phyloP scores from a whole-genome alignment of 92 coral and sea anemone species.

The Phymanthus crucifer region DNA sequence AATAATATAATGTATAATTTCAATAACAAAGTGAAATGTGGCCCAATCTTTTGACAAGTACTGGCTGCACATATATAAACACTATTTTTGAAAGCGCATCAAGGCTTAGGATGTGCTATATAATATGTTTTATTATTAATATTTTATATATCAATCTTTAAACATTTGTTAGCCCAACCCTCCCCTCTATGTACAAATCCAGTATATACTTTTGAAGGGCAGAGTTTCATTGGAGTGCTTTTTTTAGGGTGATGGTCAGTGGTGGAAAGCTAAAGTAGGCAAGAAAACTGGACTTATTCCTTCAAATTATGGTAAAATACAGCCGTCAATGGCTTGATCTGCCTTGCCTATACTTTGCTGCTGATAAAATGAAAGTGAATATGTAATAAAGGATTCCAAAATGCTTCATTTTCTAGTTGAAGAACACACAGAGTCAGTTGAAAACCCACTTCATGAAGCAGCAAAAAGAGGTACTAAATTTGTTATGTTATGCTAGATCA shows the following conservation, averaged over 20 bases:
- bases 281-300: slow-evolving; percentile 89
- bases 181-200: no score
- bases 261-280: slow-evolving; percentile 98
- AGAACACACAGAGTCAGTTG: slow-evolving; percentile 95
- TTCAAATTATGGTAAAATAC: slow-evolving; percentile 97
- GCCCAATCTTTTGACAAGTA: no score
- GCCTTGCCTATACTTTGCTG: neutral
- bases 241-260: slow-evolving; percentile 62
- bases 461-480: slow-evolving; percentile 86
- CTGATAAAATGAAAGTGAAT: neutral
- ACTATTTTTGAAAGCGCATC: no score
- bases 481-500: neutral
- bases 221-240: neutral
- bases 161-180: no score
- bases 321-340: no score
- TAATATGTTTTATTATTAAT: no score
- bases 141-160: no score
- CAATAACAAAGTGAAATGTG: slow-evolving; percentile 3
- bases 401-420: slow-evolving; percentile 55
- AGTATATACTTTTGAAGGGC: no score
- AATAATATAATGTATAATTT: neutral
- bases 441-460: slow-evolving; percentile 97
- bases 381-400: neutral
- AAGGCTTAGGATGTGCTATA: no score
- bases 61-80: no score